Percentiles rank a stretch among this genome's conserved stretches.
phyloP scores from a whole-genome alignment of 1,140 invertebrate genomes.

The Pseudachorutes palmiensis region DNA sequence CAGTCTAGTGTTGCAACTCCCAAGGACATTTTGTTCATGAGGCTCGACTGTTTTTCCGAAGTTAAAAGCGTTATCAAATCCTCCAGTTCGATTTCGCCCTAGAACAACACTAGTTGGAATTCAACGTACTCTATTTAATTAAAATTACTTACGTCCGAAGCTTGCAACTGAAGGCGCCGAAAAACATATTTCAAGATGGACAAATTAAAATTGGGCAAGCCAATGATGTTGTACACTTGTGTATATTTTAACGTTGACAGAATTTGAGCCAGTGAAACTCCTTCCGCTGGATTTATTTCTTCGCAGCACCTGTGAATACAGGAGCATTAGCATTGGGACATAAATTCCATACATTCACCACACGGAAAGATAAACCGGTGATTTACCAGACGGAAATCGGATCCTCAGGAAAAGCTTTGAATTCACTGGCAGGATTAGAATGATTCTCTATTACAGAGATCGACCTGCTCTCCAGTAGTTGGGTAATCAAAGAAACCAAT shows the following conservation, averaged over 20 bases:
- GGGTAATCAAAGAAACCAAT: constrained; percentile 8
- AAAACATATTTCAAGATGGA: constrained; percentile 25
- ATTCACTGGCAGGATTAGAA: not conserved
- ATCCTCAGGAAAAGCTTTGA: not conserved
- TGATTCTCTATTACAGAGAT: not conserved
- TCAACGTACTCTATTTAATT: not conserved
- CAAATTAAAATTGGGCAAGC: constrained; percentile 23
- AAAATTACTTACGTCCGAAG: constrained; percentile 22
- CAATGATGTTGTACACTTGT: constrained; percentile 25
- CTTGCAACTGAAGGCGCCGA: constrained; percentile 13
- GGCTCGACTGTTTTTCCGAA: constrained; percentile 21
- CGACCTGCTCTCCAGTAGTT: too few species aligned
- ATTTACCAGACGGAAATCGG: constrained; percentile 15
- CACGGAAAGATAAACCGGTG: too few species aligned
- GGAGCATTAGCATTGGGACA: not conserved
- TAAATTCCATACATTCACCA: not conserved
- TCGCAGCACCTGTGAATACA: constrained; percentile 23
- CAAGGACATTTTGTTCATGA: constrained; percentile 27
- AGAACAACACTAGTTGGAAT: constrained; percentile 2
- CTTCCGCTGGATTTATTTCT: constrained; percentile 28
- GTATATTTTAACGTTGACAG: constrained; percentile 24
- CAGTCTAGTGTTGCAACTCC: constrained; percentile 31
- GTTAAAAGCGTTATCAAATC: constrained; percentile 24
- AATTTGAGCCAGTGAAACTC: constrained; percentile 29
- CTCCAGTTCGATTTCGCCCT: constrained; percentile 17